Percentiles rank a stretch among this genome's conserved stretches.
Conservation (phyloP, 2,797 vertebrate species). For the Halcyon chelicuti region DNA sequence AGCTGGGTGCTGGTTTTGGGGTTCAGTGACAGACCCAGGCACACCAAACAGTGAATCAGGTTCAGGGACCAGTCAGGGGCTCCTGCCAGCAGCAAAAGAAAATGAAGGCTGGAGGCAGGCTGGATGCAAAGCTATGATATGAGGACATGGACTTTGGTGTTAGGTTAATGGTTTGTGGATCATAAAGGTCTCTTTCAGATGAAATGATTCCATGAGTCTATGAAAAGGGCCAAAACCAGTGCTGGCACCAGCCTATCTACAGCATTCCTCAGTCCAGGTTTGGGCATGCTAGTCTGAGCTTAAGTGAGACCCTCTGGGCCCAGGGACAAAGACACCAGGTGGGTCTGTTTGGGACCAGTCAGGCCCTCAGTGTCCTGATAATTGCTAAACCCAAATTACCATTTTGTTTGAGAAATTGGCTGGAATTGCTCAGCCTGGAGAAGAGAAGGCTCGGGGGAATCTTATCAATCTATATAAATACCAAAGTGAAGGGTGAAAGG, state of each 20-base stretch:
- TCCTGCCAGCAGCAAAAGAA: neutral
- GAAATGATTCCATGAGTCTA: neutral
- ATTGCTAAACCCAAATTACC: neutral
- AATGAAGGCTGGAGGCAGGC: neutral
- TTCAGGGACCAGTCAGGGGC: neutral
- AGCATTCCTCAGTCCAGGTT: neutral
- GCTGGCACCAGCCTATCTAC: too few relatives aligned
- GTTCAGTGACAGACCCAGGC: neutral
- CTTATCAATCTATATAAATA: neutral
- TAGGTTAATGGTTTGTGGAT: neutral
- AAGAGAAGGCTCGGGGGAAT: neutral
- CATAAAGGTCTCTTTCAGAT: neutral
- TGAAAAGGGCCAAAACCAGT: neutral
- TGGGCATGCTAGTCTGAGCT: neutral
- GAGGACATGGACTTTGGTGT: neutral
- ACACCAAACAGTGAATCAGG: neutral
- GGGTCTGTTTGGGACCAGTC: neutral
- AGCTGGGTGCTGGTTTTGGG: accelerated
- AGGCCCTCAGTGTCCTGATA: neutral
- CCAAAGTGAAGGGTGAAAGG: neutral
- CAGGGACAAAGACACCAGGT: neutral
- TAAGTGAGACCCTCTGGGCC: neutral
- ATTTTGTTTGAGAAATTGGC: neutral
- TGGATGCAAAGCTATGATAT: neutral
- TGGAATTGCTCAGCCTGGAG: neutral